Evolutionary conservation across 2,113 vertebrate genomes (phyloP).

Genomic region (Coracopsis vasa): DNA sequence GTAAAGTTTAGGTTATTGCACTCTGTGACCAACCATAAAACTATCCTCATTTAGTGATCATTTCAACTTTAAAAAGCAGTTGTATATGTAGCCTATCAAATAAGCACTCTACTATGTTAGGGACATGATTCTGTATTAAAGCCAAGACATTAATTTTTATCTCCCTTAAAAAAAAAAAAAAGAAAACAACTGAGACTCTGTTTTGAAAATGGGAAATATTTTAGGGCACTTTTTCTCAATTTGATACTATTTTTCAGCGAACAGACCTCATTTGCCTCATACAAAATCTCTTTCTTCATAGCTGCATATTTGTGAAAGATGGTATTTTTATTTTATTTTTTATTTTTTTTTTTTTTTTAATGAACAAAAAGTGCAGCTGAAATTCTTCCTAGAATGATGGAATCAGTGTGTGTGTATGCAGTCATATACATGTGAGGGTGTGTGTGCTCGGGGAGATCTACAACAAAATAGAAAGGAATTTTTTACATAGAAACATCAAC

Average conservation of each 20-base stretch:
- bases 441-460: neutral
- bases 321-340: neutral
- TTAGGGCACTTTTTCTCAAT: neutral
- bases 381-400: neutral
- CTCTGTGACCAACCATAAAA: neutral
- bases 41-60: neutral
- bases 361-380: neutral
- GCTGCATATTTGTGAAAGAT: neutral
- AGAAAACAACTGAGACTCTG: neutral
- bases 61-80: neutral
- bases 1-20: neutral
- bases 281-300: neutral
- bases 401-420: neutral
- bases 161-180: neutral
- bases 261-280: neutral
- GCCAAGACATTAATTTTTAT: neutral
- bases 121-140: neutral
- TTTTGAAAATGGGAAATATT: neutral
- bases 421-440: neutral
- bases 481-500: neutral
- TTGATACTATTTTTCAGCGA: neutral
- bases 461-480: neutral
- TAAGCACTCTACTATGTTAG: neutral
- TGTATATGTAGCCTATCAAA: neutral
- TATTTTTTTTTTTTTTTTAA: no score